Percentiles rank a stretch among this genome's conserved stretches.
phyloP scores from a whole-genome alignment of 2,797 vertebrate species.

The Anguilla anguilla region DNA sequence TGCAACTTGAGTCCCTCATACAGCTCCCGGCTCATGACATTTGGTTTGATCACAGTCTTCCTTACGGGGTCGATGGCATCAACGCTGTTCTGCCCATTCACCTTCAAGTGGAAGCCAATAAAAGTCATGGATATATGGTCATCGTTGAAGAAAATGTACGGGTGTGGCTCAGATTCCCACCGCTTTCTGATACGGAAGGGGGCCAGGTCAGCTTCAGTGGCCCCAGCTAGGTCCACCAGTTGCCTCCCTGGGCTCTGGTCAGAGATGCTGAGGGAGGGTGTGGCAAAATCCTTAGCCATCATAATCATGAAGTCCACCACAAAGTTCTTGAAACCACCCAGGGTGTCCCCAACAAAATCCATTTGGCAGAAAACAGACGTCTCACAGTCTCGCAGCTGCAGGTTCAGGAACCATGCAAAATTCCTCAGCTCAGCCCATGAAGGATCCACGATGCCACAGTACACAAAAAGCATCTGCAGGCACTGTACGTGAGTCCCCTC shows the following conservation, averaged over 20 bases:
- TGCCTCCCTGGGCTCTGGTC: constrained; percentile 85
- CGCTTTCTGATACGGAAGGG: constrained; percentile 87
- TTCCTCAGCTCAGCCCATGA: constrained; percentile 93
- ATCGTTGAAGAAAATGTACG: constrained; percentile 93
- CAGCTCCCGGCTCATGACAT: constrained; percentile 78
- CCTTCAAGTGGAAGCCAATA: constrained; percentile 88
- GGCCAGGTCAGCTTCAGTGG: constrained; percentile 80
- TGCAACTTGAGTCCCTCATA: constrained; percentile 78
- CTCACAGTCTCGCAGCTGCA: constrained; percentile 88
- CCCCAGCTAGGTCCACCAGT: constrained; percentile 58
- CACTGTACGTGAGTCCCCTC: constrained; percentile 84
- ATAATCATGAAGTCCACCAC: constrained; percentile 95
- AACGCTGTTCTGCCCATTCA: constrained; percentile 56
- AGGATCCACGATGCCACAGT: constrained; percentile 85
- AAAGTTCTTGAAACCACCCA: constrained; percentile 90
- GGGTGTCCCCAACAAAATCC: constrained; percentile 73
- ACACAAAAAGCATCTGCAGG: constrained; percentile 85
- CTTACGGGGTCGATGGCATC: constrained; percentile 81
- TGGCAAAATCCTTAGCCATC: constrained; percentile 97
- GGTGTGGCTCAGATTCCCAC: constrained; percentile 95
- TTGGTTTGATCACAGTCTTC: constrained; percentile 73
- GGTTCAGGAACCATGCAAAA: constrained; percentile 88
- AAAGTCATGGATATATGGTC: constrained; percentile 93
- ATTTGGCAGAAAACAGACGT: constrained; percentile 85
- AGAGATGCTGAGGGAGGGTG: constrained; percentile 86